phyloP scores from a whole-genome alignment of 2,113 vertebrate species.

The Cynocephalus volans region DNA sequence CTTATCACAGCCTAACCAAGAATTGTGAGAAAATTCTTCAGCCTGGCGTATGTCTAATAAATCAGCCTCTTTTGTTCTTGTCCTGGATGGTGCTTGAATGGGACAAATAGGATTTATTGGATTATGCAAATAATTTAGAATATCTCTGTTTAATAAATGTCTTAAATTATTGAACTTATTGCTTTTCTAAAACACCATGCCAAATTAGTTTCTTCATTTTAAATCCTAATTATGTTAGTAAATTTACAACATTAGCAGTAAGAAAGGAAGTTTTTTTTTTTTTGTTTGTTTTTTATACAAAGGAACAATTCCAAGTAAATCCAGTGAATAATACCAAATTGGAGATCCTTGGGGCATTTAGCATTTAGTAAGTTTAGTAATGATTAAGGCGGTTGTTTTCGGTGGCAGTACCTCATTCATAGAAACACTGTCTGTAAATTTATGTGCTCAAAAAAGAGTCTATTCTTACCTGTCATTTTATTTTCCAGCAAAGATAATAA shows the following conservation, averaged over 20 bases:
- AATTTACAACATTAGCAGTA: conserved; percentile 60
- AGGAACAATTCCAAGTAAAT: neutral
- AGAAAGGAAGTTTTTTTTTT: conserved; percentile 3
- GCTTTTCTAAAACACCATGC: conserved; percentile 54
- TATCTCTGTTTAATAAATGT: conserved; percentile 44
- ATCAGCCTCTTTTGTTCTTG: conserved; percentile 72
- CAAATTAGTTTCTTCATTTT: conserved; percentile 57
- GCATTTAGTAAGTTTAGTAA: neutral
- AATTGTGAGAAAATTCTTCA: conserved; percentile 73
- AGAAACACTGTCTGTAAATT: neutral
- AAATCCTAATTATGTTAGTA: conserved; percentile 12
- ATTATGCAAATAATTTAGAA: conserved; percentile 65
- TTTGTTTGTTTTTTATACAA: neutral
- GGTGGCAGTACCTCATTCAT: neutral
- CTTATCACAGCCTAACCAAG: conserved; percentile 76
- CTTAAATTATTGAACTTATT: conserved; percentile 36
- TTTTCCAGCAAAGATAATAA: conserved; percentile 43
- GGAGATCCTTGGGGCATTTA: neutral
- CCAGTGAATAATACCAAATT: neutral
- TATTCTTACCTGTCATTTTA: neutral
- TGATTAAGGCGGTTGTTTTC: neutral
- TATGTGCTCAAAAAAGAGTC: neutral
- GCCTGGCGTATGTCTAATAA: conserved; percentile 60
- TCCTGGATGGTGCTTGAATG: neutral
- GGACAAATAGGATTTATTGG: conserved; percentile 51